Evolutionary conservation across 2,797 vertebrate genomes (phyloP), one percentile per base, ranked within the genome.

Genomic region (Sebastes vulpes): DNA sequence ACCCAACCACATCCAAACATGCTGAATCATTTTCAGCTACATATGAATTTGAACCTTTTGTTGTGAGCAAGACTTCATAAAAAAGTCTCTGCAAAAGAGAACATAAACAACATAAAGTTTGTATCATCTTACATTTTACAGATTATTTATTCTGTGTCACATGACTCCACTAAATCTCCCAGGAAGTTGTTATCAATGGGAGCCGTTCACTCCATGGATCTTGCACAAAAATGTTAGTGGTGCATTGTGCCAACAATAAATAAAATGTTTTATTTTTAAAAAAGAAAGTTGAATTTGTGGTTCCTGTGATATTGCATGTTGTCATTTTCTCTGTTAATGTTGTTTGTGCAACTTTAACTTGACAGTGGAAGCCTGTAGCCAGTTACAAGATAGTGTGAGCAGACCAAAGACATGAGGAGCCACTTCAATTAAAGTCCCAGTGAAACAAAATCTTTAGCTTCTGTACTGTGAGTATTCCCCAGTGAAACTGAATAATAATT

Each of bases 181-280:
- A 63, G 18, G 28, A 82, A 20, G 54, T 28, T 26, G 28, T 68
- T 75, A 4, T 29, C 66, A 20, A 79, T 70, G 48, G 48, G 58
- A 80, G 29, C 23, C 10, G 4, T 67, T 78, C 66, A 69, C 28
- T n/a, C 29, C 4, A 3, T 61, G 64, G 46, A 72, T 76, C 72
- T 56, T 70, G 60, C 64, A 70, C 65, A 82, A 54, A 66, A 54
- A 60, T 83, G 53, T 77, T 46, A 57, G 21, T 72, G 79, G 42
- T 81, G 76, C 65, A 65, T 73, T 84, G 81, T 94, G 83, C 81
- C 75, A 78, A 86, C 23, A 79, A 75, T 65, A 89, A 93, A 93
- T 92, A 89, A 94, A 94, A 84, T 72, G 20, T 84, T 91, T 72
- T 87, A 67, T 88, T 83, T 91, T 75, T 63, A 59, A 73, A 82